Evolutionary conservation across 2,888 invertebrate genomes (phyloP).

Genomic region (Cryptocephalus primarius): DNA sequence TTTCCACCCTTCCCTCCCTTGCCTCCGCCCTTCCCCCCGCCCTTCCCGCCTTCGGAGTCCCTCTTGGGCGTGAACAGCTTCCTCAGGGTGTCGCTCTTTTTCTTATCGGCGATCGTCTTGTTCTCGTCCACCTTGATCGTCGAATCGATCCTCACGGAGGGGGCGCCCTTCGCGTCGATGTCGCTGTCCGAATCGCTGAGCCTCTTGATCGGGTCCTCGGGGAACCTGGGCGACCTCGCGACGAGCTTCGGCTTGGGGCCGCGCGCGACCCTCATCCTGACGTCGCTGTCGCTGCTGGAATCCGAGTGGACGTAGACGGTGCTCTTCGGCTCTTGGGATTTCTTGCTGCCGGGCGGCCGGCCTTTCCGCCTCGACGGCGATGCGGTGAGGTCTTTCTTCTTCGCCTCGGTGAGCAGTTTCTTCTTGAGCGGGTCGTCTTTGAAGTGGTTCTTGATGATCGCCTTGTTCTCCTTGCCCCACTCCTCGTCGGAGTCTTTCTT

Average conservation of each 20-base stretch:
- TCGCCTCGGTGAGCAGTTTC: slow-evolving; percentile 18
- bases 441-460: slow-evolving; percentile 26
- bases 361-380: slow-evolving; percentile 33
- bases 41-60: slow-evolving; percentile 52
- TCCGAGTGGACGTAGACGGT: slow-evolving; percentile 12
- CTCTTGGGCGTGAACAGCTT: slow-evolving; percentile 50
- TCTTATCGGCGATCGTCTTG: slow-evolving; percentile 53
- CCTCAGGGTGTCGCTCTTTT: slow-evolving; percentile 56
- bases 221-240: slow-evolving; percentile 7
- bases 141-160: slow-evolving; percentile 18
- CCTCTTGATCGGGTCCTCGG: slow-evolving; percentile 12
- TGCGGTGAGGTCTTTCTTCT: slow-evolving; percentile 26
- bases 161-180: slow-evolving; percentile 14
- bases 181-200: slow-evolving; percentile 18
- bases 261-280: slow-evolving; percentile 1
- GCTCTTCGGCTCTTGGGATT: slow-evolving; percentile 11
- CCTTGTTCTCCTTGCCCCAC: slow-evolving; percentile 29
- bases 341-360: slow-evolving; percentile 25
- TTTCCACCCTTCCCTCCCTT: slow-evolving; percentile 46
- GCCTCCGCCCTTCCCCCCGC: slow-evolving; percentile 61
- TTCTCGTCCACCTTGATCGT: slow-evolving; percentile 36
- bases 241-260: slow-evolving; percentile 10
- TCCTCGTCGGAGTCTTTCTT: slow-evolving; percentile 27
- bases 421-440: slow-evolving; percentile 15
- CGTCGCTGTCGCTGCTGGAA: slow-evolving; percentile 17